Evolutionary conservation across 92 coral and sea anemone genomes (phyloP).

Genomic region (Scolanthus callimorphus): DNA sequence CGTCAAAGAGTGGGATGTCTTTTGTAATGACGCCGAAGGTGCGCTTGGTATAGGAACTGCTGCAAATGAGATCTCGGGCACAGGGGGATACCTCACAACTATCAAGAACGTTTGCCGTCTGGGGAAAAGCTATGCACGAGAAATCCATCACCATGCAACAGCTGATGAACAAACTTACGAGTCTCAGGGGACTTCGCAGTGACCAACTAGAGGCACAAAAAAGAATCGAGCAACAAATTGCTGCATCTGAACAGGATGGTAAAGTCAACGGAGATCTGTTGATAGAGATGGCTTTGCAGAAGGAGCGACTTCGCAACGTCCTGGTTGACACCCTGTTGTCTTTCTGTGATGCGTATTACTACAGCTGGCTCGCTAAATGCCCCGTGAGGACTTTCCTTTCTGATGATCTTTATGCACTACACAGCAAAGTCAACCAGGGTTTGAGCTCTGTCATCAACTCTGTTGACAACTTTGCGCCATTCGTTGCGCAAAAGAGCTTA

Average conservation of each 20-base stretch:
- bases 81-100: too few species aligned
- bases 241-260: neutral
- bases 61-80: too few species aligned
- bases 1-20: too few species aligned
- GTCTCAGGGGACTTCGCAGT: too few species aligned
- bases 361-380: conserved; percentile 38
- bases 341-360: conserved; percentile 45
- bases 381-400: conserved; percentile 32
- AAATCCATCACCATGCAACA: too few species aligned
- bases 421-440: conserved; percentile 43
- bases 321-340: conserved; percentile 47
- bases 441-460: conserved; percentile 39
- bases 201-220: conserved; percentile 21
- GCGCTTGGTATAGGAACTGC: too few species aligned
- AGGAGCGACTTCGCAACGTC: conserved; percentile 47
- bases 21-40: too few species aligned
- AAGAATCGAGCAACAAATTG: conserved; percentile 8
- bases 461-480: conserved; percentile 43
- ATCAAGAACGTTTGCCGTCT: too few species aligned
- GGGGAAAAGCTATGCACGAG: too few species aligned
- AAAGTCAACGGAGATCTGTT: conserved; percentile 25
- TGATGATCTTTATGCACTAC: conserved; percentile 44
- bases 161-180: too few species aligned
- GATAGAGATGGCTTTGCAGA: too few species aligned
- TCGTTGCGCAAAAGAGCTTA: conserved; percentile 47